These are phyloP conservation scores for Episyrphus balteatus DNA, from an alignment of 1,140 invertebrate genomes.

Conservation along the genomic window DNA sequence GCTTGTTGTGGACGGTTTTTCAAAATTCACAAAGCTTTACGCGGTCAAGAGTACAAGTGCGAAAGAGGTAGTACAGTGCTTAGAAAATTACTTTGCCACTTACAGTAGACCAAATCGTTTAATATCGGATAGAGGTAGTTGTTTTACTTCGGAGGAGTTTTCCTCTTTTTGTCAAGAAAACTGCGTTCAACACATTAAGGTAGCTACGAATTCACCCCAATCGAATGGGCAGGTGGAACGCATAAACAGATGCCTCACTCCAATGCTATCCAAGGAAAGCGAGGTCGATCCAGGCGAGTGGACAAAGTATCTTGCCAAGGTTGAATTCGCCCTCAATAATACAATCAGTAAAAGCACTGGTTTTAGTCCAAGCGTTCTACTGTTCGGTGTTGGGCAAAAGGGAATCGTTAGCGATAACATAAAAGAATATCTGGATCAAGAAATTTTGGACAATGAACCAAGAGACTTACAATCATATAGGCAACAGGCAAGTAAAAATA, in stretches of 20 bases:
- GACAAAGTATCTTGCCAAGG: too few species aligned
- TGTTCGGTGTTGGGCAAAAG: too few species aligned
- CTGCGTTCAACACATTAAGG: constrained; percentile 6
- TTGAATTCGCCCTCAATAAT: too few species aligned
- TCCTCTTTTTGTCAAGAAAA: too few species aligned
- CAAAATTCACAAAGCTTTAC: constrained; percentile 6
- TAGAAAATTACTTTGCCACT: constrained; percentile 9
- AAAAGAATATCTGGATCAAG: too few species aligned
- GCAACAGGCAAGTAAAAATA: too few species aligned
- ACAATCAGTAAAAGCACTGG: too few species aligned
- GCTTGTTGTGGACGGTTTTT: constrained; percentile 33
- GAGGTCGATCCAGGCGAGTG: too few species aligned
- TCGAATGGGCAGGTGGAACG: constrained; percentile 14
- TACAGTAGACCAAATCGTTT: constrained; percentile 4
- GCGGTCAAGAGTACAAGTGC: constrained; percentile 8
- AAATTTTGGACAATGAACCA: too few species aligned
- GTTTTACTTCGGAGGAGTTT: constrained; percentile 5
- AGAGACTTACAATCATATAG: too few species aligned
- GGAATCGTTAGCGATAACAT: too few species aligned
- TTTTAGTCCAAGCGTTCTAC: too few species aligned
- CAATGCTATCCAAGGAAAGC: constrained; percentile 7
- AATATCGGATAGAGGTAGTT: constrained; percentile 2
- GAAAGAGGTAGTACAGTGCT: constrained; percentile 16
- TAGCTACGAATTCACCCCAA: constrained; percentile 7
- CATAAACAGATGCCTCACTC: constrained; percentile 8